Evolutionary conservation across 2,113 vertebrate species (phyloP).

Genomic region (Istiophorus platypterus): DNA sequence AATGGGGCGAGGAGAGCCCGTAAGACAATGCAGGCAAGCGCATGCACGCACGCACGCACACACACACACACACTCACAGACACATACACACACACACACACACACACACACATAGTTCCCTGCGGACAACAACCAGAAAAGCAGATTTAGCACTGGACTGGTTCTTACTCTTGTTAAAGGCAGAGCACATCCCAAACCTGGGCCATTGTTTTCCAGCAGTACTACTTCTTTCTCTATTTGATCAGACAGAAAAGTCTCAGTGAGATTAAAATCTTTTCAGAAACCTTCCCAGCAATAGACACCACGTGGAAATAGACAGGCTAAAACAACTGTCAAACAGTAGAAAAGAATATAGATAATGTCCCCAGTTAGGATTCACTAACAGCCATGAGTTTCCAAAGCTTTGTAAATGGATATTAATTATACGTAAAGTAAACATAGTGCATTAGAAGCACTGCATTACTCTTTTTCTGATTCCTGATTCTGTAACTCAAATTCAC

Average conservation of each 20-base stretch:
- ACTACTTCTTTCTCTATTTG: not conserved
- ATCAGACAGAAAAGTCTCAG: not conserved
- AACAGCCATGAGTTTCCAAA: too few species aligned
- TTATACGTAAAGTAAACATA: too few species aligned
- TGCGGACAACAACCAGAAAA: not conserved
- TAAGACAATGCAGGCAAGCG: constrained; percentile 50
- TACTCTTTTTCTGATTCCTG: too few species aligned
- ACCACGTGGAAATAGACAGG: not conserved
- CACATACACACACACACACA: constrained; percentile 30
- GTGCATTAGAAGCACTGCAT: too few species aligned
- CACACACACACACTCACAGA: constrained; percentile 12
- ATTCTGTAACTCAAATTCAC: too few species aligned
- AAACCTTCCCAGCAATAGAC: not conserved
- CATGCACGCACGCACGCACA: constrained; percentile 25
- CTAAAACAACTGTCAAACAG: not conserved
- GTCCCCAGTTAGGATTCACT: not conserved
- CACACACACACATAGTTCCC: constrained; percentile 1
- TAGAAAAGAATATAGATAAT: not conserved
- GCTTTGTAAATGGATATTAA: too few species aligned
- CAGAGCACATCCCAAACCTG: not conserved
- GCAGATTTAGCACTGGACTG: constrained; percentile 19
- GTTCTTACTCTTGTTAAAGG: constrained; percentile 12
- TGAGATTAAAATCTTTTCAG: not conserved
- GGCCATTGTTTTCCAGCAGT: not conserved
- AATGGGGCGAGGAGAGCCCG: constrained; percentile 54